Evolutionary conservation across 2,888 invertebrate species (phyloP).

Genomic region (Agrilus cyanescens): DNA sequence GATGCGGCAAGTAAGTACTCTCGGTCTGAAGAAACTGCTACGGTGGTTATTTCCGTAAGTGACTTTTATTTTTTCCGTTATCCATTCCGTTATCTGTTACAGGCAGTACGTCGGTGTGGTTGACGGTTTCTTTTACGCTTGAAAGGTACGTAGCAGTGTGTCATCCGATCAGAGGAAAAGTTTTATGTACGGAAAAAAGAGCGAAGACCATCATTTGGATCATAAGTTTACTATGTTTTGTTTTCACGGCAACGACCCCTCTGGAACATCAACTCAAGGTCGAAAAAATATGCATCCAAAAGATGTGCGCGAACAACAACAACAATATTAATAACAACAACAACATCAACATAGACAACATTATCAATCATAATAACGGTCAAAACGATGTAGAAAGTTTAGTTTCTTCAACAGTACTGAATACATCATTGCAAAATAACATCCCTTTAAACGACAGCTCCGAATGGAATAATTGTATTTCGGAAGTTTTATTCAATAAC

Average conservation of each 20-base stretch:
- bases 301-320: constrained; percentile 7
- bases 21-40: neutral
- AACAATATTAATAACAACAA: constrained; percentile 3
- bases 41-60: no score
- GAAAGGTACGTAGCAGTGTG: constrained; percentile 67
- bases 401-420: neutral
- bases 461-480: no score
- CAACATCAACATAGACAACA: constrained; percentile 2
- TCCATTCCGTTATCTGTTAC: constrained; percentile 13
- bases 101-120: constrained; percentile 60
- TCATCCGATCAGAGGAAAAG: constrained; percentile 58
- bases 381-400: neutral
- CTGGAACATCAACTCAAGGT: constrained; percentile 50
- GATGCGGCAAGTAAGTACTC: constrained; percentile 52
- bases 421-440: no score
- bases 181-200: constrained; percentile 55
- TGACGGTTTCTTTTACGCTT: constrained; percentile 63
- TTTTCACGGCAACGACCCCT: constrained; percentile 50
- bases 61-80: neutral
- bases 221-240: constrained; percentile 46
- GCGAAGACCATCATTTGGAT: constrained; percentile 52
- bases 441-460: no score
- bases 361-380: constrained; percentile 3
- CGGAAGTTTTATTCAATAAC: no score
- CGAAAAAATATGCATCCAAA: constrained; percentile 23